These are phyloP conservation scores for Perca flavescens DNA, from an alignment of 2,113 vertebrate genomes.

Conservation along the genomic window DNA sequence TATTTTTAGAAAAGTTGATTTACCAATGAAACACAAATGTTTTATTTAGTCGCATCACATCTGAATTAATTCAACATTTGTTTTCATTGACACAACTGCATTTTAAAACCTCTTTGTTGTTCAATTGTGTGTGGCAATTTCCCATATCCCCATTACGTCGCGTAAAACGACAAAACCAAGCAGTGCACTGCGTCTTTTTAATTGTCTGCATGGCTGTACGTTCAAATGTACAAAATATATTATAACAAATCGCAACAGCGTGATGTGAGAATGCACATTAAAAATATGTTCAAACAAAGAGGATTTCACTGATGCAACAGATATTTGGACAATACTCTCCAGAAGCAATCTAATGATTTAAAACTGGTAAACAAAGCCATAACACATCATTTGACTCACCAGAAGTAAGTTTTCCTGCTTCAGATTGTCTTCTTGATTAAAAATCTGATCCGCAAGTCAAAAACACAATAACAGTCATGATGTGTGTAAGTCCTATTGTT, in stretches of 20 bases:
- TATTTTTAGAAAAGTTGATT: background rate
- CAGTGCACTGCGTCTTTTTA: background rate
- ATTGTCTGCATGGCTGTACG: background rate
- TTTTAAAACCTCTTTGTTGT: background rate
- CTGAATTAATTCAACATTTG: background rate
- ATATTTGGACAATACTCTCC: background rate
- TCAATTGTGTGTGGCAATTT: background rate
- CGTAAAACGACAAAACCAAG: background rate
- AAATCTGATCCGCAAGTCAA: constrained; percentile 11
- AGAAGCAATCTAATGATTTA: background rate
- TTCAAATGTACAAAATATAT: background rate
- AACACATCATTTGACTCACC: constrained; percentile 51
- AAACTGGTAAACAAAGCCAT: background rate
- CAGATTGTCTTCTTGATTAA: background rate
- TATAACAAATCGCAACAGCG: background rate
- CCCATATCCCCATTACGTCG: background rate
- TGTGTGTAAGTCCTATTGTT: background rate
- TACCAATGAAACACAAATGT: background rate
- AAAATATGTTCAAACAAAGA: background rate
- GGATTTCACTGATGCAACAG: background rate
- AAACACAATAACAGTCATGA: background rate
- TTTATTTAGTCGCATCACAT: background rate
- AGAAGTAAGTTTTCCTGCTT: background rate
- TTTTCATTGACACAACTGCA: background rate
- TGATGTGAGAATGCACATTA: background rate